These are phyloP conservation scores for Lindbergichthys nudifrons DNA, from an alignment of 2,797 vertebrate species.

Conservation along the genomic window DNA sequence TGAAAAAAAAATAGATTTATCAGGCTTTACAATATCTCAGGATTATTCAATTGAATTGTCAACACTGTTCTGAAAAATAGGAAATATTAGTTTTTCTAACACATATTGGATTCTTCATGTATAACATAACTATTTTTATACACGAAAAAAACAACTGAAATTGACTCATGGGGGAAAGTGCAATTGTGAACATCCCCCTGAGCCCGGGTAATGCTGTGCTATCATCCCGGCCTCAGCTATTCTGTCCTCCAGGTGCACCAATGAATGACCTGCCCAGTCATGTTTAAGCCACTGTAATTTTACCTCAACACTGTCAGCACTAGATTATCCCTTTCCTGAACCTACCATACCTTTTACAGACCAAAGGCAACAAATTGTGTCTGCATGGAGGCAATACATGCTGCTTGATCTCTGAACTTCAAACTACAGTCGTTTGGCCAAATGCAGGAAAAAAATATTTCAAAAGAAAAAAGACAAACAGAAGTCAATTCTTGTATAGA, in stretches of 20 bases:
- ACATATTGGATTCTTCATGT: too few species aligned
- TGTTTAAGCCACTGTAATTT: slow-evolving; percentile 76
- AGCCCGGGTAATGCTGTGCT: slow-evolving; percentile 64
- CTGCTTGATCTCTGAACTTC: slow-evolving; percentile 67
- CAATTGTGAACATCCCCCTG: slow-evolving; percentile 57
- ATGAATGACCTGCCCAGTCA: slow-evolving; percentile 69
- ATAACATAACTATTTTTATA: too few species aligned
- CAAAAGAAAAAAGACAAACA: too few species aligned
- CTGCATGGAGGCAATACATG: slow-evolving; percentile 64
- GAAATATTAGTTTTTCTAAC: too few species aligned
- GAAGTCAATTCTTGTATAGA: too few species aligned
- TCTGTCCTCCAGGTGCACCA: slow-evolving; percentile 63
- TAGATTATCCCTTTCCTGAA: slow-evolving; percentile 72
- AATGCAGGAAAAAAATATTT: slow-evolving; percentile 1
- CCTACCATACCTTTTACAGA: slow-evolving; percentile 59
- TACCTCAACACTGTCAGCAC: slow-evolving; percentile 67
- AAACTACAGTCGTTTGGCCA: slow-evolving; percentile 38
- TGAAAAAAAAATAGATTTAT: too few species aligned
- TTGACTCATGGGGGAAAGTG: slow-evolving; percentile 45
- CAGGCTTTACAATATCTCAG: too few species aligned
- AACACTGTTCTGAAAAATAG: too few species aligned
- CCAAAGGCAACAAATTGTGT: slow-evolving; percentile 60
- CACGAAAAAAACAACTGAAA: slow-evolving; percentile 52
- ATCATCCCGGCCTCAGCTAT: slow-evolving; percentile 70
- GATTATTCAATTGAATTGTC: too few species aligned